Base-by-base conservation (phyloP, 2,113 vertebrate species). In the Albula goreensis region DNA sequence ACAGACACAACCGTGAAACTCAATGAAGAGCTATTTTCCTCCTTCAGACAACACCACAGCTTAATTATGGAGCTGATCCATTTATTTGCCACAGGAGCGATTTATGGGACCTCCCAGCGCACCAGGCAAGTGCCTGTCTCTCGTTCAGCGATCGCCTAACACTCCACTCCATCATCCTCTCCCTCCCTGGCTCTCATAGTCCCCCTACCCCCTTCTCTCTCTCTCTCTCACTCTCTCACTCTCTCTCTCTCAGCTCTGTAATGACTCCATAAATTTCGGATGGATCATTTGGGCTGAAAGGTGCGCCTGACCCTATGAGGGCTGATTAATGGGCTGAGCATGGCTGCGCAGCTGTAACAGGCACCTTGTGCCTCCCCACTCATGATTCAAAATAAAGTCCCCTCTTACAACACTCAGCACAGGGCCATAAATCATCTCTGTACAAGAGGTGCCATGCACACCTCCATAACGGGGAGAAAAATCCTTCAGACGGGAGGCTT, bases 151-250 rank as follows among this genome's bases (percentile, higher is more conserved):
- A 83, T 31, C 0, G 63, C 50, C 52, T 51, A 57, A 78, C 77
- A 13, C 51, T 19, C 5, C 74, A 79, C 83, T 85, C 83, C 74
- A 79, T 85, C 74, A 85, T 79, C 17, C 83, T 57, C 77, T n/a
- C 77, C 48, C 77, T 2, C 63, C n/a, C 63, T 17, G 4, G 22
- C 63, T 5, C 19, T n/a, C 22, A 1, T 17, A n/a, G 19, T 70
- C 63, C 22, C 22, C 17, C 7, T 60, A 11, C 17, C 57, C 17
- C 57, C 17, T 15, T 56, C 53, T 60, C 57, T 60, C 57, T 60
- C 57, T 60, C 53, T 56, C 53, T 56, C 53, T 41, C n/a, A n/a
- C 53, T 12, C 60, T 15, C 12, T 63, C 17, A 9, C 22, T 70
- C 19, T 4, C 17, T n/a, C 19, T 4, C 17, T 22, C 63, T 70